phyloP scores from a whole-genome alignment of 1,140 invertebrate species.

The Ips nitidus region DNA sequence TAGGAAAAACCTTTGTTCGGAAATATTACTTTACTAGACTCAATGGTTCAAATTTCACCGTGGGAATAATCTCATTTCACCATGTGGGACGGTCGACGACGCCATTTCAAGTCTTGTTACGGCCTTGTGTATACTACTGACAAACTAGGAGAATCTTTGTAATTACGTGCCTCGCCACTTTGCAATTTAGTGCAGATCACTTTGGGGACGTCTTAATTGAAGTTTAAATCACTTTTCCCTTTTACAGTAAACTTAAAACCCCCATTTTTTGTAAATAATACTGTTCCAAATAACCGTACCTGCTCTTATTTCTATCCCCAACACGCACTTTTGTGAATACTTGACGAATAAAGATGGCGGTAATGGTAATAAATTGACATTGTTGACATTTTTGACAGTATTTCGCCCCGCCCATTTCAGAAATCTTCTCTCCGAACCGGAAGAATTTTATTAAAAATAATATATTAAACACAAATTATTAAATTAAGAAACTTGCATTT shows the following conservation, averaged over 20 bases:
- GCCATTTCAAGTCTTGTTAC: conserved; percentile 50
- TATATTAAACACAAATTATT: no score
- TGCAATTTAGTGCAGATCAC: neutral
- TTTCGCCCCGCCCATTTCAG: neutral
- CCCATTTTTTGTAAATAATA: conserved; percentile 27
- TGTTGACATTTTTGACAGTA: neutral
- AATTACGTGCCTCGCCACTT: neutral
- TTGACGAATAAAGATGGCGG: conserved; percentile 32
- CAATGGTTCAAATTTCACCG: conserved; percentile 14
- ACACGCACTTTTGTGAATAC: conserved; percentile 35
- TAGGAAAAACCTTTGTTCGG: conserved; percentile 14
- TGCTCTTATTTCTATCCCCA: conserved; percentile 33
- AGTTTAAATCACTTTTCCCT: conserved; percentile 4
- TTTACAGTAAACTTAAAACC: conserved; percentile 22
- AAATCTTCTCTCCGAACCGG: no score
- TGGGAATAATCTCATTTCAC: conserved; percentile 37
- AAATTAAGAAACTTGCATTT: no score
- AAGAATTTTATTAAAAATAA: no score
- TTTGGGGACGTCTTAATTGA: conserved; percentile 4
- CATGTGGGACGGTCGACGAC: conserved; percentile 53
- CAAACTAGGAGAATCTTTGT: conserved; percentile 31
- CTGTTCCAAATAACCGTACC: conserved; percentile 28
- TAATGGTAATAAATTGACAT: neutral
- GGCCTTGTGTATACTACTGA: conserved; percentile 42
- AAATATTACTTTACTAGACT: neutral